phyloP scores from a whole-genome alignment of 2,888 invertebrate genomes.

The Apantesis nais region DNA sequence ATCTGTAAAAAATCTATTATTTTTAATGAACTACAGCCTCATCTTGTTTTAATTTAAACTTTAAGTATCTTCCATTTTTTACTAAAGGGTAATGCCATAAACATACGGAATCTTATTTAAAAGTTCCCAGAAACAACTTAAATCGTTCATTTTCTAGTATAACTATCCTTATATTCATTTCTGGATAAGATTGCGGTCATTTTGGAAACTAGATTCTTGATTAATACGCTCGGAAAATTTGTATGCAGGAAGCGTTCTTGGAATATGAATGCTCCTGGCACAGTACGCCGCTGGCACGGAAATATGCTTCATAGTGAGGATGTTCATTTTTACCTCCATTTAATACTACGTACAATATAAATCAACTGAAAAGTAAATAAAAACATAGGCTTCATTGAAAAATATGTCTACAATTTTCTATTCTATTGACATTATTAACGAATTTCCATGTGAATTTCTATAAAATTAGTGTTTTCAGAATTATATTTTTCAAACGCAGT shows the following conservation, averaged over 20 bases:
- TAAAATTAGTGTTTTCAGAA: too few species aligned
- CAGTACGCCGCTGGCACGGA: constrained; percentile 5
- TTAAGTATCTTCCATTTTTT: too few species aligned
- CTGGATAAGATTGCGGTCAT: constrained; percentile 9
- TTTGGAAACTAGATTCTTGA: constrained; percentile 20
- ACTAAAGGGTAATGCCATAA: too few species aligned
- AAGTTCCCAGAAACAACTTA: too few species aligned
- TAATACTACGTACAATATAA: background rate
- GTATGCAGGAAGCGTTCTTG: constrained; percentile 26
- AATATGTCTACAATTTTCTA: too few species aligned
- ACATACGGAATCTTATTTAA: too few species aligned
- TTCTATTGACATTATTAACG: too few species aligned
- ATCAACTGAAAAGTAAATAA: background rate
- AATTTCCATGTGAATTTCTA: too few species aligned
- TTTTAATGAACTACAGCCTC: too few species aligned
- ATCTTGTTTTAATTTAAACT: too few species aligned
- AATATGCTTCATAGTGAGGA: constrained; percentile 3
- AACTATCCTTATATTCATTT: constrained; percentile 1
- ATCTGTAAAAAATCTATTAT: too few species aligned
- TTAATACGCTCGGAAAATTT: constrained; percentile 37
- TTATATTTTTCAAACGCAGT: too few species aligned
- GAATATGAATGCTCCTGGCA: constrained; percentile 40
- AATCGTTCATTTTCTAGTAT: background rate
- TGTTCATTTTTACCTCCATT: background rate
- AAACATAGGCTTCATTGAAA: background rate